These are phyloP conservation scores for Sialia sialis DNA, from an alignment of 2,113 vertebrate species.

Conservation along the genomic window DNA sequence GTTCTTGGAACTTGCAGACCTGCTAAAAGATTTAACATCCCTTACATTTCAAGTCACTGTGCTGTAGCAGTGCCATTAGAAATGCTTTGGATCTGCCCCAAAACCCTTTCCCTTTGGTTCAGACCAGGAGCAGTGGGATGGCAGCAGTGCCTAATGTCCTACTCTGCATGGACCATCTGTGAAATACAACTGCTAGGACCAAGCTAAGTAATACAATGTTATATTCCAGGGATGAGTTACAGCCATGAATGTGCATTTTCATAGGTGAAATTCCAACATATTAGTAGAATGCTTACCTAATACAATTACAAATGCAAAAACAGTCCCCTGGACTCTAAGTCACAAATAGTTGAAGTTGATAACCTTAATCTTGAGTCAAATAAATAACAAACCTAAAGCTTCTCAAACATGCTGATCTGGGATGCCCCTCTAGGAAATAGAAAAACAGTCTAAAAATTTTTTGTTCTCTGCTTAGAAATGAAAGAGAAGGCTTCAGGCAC, in stretches of 20 bases:
- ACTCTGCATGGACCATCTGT: rapidly evolving
- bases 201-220: not conserved
- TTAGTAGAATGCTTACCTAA: not conserved
- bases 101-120: not conserved
- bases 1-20: not conserved
- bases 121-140: not conserved
- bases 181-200: not conserved
- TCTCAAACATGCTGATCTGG: not conserved
- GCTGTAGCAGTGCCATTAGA: not conserved
- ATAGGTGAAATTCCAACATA: not conserved
- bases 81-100: not conserved
- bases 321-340: not conserved
- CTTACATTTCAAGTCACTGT: rapidly evolving
- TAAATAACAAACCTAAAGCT: not conserved
- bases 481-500: not conserved
- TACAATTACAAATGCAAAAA: not conserved
- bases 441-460: not conserved
- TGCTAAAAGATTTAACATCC: not conserved
- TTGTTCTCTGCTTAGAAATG: not conserved
- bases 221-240: not conserved
- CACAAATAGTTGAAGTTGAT: not conserved
- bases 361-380: not conserved
- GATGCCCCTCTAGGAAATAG: not conserved
- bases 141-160: rapidly evolving
- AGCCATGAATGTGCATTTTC: not conserved